Evolutionary conservation across 2,797 vertebrate genomes (phyloP), one percentile per base, ranked within the genome.

Genomic region (Todus mexicanus): DNA sequence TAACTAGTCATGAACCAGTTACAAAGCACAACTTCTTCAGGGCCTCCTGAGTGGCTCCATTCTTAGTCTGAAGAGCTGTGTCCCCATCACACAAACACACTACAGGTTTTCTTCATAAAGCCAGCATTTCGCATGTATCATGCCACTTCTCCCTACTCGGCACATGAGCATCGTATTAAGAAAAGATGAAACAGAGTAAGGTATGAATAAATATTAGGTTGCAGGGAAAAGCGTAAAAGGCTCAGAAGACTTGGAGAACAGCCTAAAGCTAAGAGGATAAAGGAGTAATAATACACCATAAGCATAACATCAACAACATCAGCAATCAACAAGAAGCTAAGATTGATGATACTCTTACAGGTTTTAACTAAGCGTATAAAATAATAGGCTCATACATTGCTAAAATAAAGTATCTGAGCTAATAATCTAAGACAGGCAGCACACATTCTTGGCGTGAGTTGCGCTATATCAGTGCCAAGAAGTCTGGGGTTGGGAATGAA

Each of bases 101-200:
- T n/a, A 72, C 12, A 84, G 15, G 23, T 59, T 76, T 88, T 77
- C 48, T 77, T 85, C 48, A 65, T 31, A 66, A 84, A 85, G 26
- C 15, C 54, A 70, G 1, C 42, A 71, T 45, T 92, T 87, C 77
- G 59, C 45, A 87, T 29, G 18, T 19, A 13, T 66, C 56, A 42
- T 38, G 35, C 26, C 64, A 57, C 40, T 74, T 82, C 68, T 89
- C 63, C 69, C 75, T 83, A 38, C 33, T 51, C 42, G 68, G 72
- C 14, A 51, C 9, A 21, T 47, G 47, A 83, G 33, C 20, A 74
- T 31, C 50, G 3, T 8, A 84, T 78, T 60, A 77, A 83, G 70
- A 43, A 72, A 51, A 64, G 84, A 84, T 86, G 77, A 90, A 95
- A 83, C 26, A 95, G 69, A 82, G 57, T 79, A 92, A 93, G 47